phyloP scores from a whole-genome alignment of 2,888 invertebrate genomes.

The Xylota sylvarum region DNA sequence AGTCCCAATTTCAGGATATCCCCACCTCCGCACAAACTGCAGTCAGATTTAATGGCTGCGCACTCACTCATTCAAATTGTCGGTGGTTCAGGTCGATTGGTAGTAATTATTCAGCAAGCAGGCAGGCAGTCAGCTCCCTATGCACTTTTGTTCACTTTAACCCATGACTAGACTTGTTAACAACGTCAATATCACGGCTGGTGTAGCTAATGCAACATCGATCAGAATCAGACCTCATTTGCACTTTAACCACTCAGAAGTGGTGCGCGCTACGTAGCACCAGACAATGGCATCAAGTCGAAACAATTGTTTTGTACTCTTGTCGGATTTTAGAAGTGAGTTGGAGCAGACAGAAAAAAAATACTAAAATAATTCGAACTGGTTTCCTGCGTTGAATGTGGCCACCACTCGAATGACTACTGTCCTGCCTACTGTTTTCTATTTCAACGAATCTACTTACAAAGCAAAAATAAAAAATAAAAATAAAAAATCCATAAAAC shows the following conservation, averaged over 20 bases:
- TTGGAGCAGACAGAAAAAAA: constrained; percentile 31
- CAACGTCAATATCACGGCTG: constrained; percentile 64
- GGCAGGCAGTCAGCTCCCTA: constrained; percentile 3
- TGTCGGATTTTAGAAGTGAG: constrained; percentile 38
- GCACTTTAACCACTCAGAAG: constrained; percentile 49
- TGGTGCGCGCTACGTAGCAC: constrained; percentile 27
- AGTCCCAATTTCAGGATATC: constrained; percentile 23
- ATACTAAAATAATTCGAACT: constrained; percentile 10
- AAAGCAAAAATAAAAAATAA: no score
- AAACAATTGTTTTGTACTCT: constrained; percentile 56
- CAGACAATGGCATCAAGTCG: constrained; percentile 65
- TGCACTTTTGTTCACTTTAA: constrained; percentile 51
- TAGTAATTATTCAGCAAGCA: constrained; percentile 62
- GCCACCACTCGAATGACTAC: constrained; percentile 36
- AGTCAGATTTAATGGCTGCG: constrained; percentile 65
- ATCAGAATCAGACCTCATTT: constrained; percentile 63
- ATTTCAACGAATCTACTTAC: background rate
- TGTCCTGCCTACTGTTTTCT: constrained; percentile 10
- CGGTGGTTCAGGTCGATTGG: constrained; percentile 63
- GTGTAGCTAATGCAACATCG: constrained; percentile 65
- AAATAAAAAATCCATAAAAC: constrained; percentile 7
- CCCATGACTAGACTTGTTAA: constrained; percentile 73
- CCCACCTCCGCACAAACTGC: constrained; percentile 32
- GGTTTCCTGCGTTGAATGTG: constrained; percentile 26
- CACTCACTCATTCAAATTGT: constrained; percentile 56